phyloP scores from a whole-genome alignment of 2,888 invertebrate genomes.

The Bellardia bayeri region DNA sequence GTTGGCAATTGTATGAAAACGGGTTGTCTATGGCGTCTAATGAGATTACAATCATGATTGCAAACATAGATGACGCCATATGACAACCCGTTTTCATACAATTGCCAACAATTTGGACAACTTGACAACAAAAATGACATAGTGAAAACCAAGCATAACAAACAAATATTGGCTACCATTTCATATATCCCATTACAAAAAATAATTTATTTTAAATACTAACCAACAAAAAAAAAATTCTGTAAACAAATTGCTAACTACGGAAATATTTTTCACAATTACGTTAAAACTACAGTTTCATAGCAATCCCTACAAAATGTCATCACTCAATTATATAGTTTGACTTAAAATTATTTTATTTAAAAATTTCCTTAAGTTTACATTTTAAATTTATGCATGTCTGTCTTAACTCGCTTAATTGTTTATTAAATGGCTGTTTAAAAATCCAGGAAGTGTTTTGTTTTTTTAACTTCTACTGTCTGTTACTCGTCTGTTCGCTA shows the following conservation, averaged over 20 bases:
- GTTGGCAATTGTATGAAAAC: too few relatives aligned
- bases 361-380: background rate
- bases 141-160: too few relatives aligned
- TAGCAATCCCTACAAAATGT: background rate
- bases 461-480: background rate
- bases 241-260: background rate
- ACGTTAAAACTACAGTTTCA: background rate
- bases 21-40: too few relatives aligned
- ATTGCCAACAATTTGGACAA: too few relatives aligned
- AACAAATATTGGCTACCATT: too few relatives aligned
- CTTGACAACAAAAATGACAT: too few relatives aligned
- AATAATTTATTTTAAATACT: too few relatives aligned
- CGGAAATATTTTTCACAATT: background rate
- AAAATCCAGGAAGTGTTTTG: constrained; percentile 30
- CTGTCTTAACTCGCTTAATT: constrained; percentile 49
- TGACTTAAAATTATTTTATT: background rate
- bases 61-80: too few relatives aligned
- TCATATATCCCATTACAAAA: too few relatives aligned
- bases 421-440: constrained; percentile 54
- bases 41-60: too few relatives aligned
- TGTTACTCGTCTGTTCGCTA: background rate
- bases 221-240: too few relatives aligned
- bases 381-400: background rate
- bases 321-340: background rate
- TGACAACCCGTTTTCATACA: too few relatives aligned